phyloP scores from a whole-genome alignment of 1,140 invertebrate genomes.

The Brachionus calyciflorus region DNA sequence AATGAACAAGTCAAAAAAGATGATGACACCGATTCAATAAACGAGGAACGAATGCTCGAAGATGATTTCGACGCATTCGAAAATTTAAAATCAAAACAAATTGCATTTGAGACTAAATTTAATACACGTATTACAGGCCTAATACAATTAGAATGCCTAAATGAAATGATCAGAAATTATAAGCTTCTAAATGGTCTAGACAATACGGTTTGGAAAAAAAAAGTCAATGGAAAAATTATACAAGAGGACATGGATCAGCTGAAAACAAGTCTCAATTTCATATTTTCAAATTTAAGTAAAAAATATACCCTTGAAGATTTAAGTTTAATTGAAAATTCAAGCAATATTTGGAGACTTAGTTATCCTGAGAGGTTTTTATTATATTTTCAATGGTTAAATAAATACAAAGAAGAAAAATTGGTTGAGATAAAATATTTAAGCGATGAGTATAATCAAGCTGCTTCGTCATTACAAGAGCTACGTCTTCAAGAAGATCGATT shows the following conservation, averaged over 20 bases:
- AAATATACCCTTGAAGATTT: neutral
- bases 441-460: neutral
- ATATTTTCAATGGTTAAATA: slow-evolving; percentile 49
- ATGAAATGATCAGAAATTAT: too few relatives aligned
- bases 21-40: neutral
- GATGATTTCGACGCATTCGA: neutral
- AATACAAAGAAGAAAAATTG: neutral
- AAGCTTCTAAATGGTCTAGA: too few relatives aligned
- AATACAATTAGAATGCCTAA: too few relatives aligned
- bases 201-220: too few relatives aligned
- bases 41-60: neutral
- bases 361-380: slow-evolving; percentile 50
- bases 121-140: too few relatives aligned
- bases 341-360: slow-evolving; percentile 47
- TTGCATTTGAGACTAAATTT: neutral
- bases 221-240: too few relatives aligned
- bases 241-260: too few relatives aligned
- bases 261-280: neutral
- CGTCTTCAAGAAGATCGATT: slow-evolving; percentile 15
- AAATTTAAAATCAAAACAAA: neutral
- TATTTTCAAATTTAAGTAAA: neutral
- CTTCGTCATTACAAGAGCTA: neutral
- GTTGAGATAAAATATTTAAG: slow-evolving; percentile 22
- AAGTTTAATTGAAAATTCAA: neutral
- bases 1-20: neutral